Evolutionary conservation across 2,113 vertebrate species (phyloP), one percentile per base, ranked within the genome.

Genomic region (Psophia crepitans): DNA sequence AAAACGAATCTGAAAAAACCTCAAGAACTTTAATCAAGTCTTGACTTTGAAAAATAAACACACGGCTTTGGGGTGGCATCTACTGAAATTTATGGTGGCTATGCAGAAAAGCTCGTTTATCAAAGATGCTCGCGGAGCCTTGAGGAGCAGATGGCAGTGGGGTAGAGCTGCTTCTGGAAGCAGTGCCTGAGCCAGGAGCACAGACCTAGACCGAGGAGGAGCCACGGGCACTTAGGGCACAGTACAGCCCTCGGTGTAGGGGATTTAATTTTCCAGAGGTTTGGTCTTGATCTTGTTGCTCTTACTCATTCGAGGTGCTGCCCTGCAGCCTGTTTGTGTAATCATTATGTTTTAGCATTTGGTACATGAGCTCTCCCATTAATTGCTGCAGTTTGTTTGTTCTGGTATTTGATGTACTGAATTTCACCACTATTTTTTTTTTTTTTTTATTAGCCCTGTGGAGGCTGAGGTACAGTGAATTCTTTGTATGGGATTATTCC

Each of bases 221-320:
- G 96, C 96, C 96, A 96, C 65, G 66, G 87, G 96, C 96, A 5
- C 76, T 97, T 83, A 84, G 93, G 70, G 88, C 94, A 77, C 6
- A 83, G 96, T 81, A 85, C 81, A 87, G 90, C n/a, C 93, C 93
- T 95, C 20, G 17, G 82, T 89, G 74, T 82, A 16, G 17, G 86
- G 84, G 69, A 82, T 92, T 93, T 93, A 73, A 93, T 97, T 97
- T 98, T 97, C 87, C 86, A 93, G 95, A 91, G 97, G 96, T 98
- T 95, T 85, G 82, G 89, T 91, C 69, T 68, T 57, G 73, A 48
- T 93, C 57, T 87, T 37, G 74, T 57, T 70, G 81, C 84, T 89
- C 84, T 39, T 32, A 11, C 22, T 90, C 48, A 3, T 4, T 57
- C 3, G 54, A 73, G 33, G 28, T 76, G 94, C 91, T 83, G 79